Evolutionary conservation across 2,113 vertebrate genomes (phyloP).

Genomic region (Agelaius tricolor): DNA sequence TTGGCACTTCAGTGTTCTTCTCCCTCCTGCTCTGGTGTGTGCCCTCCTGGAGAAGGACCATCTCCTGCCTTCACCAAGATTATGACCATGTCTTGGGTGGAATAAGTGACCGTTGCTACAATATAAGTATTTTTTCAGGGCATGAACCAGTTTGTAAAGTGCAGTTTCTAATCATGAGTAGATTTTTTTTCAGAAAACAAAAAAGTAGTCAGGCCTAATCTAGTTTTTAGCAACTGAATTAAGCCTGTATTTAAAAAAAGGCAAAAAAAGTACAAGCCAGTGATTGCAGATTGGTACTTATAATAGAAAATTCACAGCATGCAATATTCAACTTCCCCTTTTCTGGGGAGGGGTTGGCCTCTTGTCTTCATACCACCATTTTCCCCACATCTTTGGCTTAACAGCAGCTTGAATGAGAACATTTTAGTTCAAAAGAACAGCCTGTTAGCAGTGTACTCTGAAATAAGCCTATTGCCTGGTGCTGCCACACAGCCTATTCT

Average conservation of each 20-base stretch:
- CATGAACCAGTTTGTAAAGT: background rate
- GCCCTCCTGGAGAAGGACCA: background rate
- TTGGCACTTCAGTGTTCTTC: background rate
- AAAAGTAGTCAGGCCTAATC: background rate
- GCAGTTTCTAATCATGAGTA: background rate
- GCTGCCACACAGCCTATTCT: background rate
- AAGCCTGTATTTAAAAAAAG: background rate
- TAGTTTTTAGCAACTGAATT: background rate
- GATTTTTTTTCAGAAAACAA: background rate
- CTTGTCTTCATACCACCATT: background rate
- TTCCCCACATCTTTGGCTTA: background rate
- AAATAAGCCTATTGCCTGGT: background rate
- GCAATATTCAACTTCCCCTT: background rate
- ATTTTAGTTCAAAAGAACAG: background rate
- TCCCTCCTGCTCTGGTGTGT: fast-evolving
- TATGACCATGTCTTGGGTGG: background rate
- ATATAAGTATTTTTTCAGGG: background rate
- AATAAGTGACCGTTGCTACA: background rate
- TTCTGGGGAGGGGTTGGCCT: background rate
- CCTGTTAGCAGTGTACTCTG: background rate
- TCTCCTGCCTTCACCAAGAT: background rate
- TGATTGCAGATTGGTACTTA: background rate
- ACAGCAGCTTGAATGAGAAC: background rate
- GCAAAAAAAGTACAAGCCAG: background rate
- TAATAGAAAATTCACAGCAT: background rate